phyloP scores from a whole-genome alignment of 2,113 vertebrate species.

The Anthoscopus minutus region DNA sequence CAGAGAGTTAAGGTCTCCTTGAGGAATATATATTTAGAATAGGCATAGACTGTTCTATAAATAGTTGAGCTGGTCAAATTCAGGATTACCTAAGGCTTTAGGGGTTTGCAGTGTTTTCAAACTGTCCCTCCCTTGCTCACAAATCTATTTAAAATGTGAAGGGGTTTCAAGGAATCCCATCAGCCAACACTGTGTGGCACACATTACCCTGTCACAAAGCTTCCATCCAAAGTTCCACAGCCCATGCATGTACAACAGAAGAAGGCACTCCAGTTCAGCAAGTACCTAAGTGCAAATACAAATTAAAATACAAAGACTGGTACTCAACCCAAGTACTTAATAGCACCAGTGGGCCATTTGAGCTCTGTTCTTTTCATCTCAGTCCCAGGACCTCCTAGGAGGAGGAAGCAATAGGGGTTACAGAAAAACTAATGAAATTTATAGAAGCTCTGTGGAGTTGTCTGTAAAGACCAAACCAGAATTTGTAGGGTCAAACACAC shows the following conservation, averaged over 20 bases:
- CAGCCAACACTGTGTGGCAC: neutral
- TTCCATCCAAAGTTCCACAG: neutral
- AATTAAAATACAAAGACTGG: neutral
- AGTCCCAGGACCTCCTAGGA: neutral
- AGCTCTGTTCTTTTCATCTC: neutral
- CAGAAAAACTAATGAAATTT: neutral
- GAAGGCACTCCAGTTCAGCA: neutral
- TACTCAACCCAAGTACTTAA: neutral
- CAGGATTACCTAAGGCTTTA: neutral
- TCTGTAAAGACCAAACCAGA: neutral
- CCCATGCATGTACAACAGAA: neutral
- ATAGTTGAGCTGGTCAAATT: constrained; percentile 9
- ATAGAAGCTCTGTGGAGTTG: neutral
- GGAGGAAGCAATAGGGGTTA: neutral
- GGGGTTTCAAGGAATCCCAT: neutral
- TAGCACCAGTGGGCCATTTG: neutral
- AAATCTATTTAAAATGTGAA: neutral
- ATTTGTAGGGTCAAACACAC: neutral
- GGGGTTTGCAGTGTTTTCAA: neutral
- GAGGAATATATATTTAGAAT: constrained; percentile 21
- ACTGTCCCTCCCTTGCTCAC: neutral
- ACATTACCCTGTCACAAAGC: neutral
- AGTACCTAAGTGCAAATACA: neutral
- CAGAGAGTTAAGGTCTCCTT: neutral
- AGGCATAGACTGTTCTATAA: neutral